Percentiles rank a stretch among this genome's conserved stretches.
phyloP scores from a whole-genome alignment of 2,797 vertebrate genomes.

The Sebastiscus albofasciatus region DNA sequence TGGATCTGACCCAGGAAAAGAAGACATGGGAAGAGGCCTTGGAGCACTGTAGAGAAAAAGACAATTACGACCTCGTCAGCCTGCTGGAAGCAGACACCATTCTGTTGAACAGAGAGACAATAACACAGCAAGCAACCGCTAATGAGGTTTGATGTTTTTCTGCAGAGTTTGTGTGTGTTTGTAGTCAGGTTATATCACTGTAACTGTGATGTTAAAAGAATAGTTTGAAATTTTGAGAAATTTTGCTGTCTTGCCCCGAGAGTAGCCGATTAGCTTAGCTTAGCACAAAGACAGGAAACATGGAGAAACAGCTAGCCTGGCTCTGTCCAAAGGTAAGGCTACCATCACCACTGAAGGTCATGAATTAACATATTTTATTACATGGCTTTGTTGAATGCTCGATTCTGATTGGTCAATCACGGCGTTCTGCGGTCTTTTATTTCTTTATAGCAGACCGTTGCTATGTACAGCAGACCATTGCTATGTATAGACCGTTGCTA shows the following conservation, averaged over 20 bases:
- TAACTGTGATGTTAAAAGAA: not conserved
- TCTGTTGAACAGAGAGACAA: not conserved
- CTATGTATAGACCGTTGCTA: too few relatives aligned
- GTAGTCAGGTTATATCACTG: not conserved
- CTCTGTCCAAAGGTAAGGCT: not conserved
- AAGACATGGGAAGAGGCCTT: conserved; percentile 20
- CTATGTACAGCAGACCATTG: too few relatives aligned
- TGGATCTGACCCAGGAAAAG: not conserved
- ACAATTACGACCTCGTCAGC: not conserved
- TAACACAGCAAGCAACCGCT: fast-evolving
- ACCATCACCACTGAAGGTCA: not conserved
- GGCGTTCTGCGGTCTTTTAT: too few relatives aligned
- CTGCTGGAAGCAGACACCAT: fast-evolving
- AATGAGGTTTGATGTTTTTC: not conserved
- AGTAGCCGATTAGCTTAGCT: not conserved
- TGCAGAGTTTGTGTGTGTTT: not conserved
- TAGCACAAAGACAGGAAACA: not conserved
- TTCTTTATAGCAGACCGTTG: too few relatives aligned
- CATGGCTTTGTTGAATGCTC: too few relatives aligned
- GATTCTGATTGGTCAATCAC: too few relatives aligned
- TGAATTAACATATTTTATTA: too few relatives aligned
- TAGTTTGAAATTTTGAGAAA: not conserved
- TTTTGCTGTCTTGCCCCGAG: not conserved
- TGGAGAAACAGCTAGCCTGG: not conserved
- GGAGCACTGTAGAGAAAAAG: not conserved